Percentiles rank a stretch among this genome's conserved stretches.
Evolutionary conservation across 2,113 vertebrate genomes (phyloP).

Genomic region (Spea multiplicata): DNA sequence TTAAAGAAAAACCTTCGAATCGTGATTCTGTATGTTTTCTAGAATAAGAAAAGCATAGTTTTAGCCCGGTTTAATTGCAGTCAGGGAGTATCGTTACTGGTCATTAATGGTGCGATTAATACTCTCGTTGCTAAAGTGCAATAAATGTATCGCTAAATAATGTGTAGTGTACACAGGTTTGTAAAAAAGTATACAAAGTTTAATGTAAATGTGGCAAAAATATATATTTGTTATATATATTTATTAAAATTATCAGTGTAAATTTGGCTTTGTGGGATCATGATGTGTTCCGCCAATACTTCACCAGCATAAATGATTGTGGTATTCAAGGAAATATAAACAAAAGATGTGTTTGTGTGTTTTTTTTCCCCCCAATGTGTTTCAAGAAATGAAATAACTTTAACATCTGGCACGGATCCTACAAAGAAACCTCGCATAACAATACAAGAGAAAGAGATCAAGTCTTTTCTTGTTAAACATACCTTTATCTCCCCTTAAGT

Average conservation of each 20-base stretch:
- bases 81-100: too few species aligned
- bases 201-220: too few species aligned
- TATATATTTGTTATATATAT: too few species aligned
- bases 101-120: too few species aligned
- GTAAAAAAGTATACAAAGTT: too few species aligned
- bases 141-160: too few species aligned
- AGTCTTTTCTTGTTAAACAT: conserved; percentile 24
- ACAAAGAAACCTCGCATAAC: background rate
- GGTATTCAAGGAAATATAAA: background rate
- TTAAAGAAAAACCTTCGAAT: too few species aligned
- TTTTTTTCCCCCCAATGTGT: background rate
- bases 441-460: conserved; percentile 21
- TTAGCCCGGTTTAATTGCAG: too few species aligned
- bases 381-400: background rate
- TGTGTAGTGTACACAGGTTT: too few species aligned
- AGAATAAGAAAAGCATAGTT: too few species aligned
- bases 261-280: conserved; percentile 23
- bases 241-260: conserved; percentile 17
- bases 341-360: background rate
- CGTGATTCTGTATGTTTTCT: too few species aligned
- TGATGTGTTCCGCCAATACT: background rate
- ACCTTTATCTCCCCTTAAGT: conserved; percentile 47
- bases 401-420: background rate
- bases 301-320: background rate
- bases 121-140: too few species aligned